Conservation (phyloP, 2,113 vertebrate genomes). For the Hassar affinis region DNA sequence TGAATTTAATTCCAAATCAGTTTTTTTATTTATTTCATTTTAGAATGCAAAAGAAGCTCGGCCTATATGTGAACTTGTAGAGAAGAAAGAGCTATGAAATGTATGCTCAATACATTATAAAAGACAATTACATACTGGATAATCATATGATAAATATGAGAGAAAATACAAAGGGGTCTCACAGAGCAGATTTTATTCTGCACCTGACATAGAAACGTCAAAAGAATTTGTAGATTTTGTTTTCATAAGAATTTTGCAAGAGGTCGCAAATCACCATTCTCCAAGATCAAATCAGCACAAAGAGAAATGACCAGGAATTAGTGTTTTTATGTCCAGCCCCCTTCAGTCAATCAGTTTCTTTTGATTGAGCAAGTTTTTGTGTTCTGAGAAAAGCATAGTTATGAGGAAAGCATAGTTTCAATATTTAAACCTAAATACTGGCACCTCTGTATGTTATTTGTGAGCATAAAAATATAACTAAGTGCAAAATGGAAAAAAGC, state of each 20-base stretch:
- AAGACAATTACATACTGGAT: neutral
- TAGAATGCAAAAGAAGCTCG: neutral
- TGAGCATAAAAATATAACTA: neutral
- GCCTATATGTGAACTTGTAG: neutral
- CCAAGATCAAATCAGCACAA: neutral
- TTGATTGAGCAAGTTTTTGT: neutral
- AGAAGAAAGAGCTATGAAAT: neutral
- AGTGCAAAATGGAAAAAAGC: neutral
- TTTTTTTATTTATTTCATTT: neutral
- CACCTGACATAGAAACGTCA: neutral
- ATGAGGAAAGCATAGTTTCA: neutral
- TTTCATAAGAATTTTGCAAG: neutral
- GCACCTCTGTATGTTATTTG: neutral
- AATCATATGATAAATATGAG: neutral
- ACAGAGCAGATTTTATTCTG: neutral
- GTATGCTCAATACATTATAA: neutral
- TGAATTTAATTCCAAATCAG: neutral
- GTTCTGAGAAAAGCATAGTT: neutral
- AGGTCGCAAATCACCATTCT: neutral
- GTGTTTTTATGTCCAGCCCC: neutral
- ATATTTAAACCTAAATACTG: neutral
- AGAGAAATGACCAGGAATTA: neutral
- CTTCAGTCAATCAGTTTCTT: neutral
- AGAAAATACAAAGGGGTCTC: neutral
- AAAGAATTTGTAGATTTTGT: neutral